Base-by-base conservation (phyloP, 2,797 vertebrate genomes). In the Rhabdomys pumilio region DNA sequence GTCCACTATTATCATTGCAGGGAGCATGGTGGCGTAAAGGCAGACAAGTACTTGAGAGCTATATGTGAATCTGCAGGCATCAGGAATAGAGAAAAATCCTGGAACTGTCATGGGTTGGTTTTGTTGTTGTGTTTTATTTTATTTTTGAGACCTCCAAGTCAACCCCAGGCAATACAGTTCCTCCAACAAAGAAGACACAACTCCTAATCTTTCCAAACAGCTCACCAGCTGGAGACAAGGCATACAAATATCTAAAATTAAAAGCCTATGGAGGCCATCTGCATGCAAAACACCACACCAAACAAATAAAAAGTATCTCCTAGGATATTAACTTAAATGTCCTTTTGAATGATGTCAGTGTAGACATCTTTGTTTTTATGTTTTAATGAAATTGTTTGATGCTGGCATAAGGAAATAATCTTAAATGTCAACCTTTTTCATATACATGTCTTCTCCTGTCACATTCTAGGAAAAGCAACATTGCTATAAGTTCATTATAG, bases 261-360 rank as follows among this genome's bases (percentile, higher is more conserved):
- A 67, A 31, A 15, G 65, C 14, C 65, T 67, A 17, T 67, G 59
- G 59, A 84, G 41, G 9, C 26, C 59, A 63, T 65, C 44, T 26
- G 34, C 26, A 63, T 44, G 47, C 59, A 63, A 63, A 83, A 29
- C 4, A 31, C 81, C 15, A 14, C 12, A 85, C 15, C 82, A 41
- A n/a, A 76, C 85, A 61, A 87, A 44, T 17, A 57, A 73, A 34
- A 73, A 20, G n/a, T 29, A 53, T 41, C 31, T 73, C 80, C 89
- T n/a, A 88, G 83, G 59, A 89, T 94, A 94, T 59, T n/a, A 81
- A 95, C 90, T 84, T 92, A 85, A 93, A 73, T 59, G 26, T 0
- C 22, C 19, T 47, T 93, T 50, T 79, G 63, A 73, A 55, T 72
- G 15, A 14, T 75, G 44, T 55, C 69, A 24, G 31, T 24, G 4